Conservation (phyloP, 2,113 vertebrate genomes). For the Dicentrarchus labrax region DNA sequence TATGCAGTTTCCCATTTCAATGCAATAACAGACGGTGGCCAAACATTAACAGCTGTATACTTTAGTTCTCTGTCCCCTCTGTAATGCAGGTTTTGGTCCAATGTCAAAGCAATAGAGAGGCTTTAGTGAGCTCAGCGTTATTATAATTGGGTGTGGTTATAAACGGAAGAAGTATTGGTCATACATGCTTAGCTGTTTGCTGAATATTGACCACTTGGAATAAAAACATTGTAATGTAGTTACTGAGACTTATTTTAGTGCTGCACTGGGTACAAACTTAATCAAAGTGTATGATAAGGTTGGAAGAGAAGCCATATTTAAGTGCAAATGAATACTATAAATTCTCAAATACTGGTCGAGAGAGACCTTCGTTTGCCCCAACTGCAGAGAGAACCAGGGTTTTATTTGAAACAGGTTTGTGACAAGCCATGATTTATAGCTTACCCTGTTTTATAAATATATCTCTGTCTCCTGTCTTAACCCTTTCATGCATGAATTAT, state of each 20-base stretch:
- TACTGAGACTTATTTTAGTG: neutral
- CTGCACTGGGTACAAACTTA: neutral
- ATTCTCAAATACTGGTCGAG: neutral
- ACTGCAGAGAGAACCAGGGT: neutral
- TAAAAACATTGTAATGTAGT: neutral
- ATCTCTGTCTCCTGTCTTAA: neutral
- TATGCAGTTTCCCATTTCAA: constrained; percentile 10
- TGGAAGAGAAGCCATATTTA: neutral
- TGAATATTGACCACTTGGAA: neutral
- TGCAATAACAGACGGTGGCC: constrained; percentile 46
- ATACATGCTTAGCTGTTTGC: neutral
- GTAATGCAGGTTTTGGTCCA: constrained; percentile 30
- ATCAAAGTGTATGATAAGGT: neutral
- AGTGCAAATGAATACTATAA: neutral
- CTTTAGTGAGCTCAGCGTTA: neutral
- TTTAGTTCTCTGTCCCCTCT: neutral
- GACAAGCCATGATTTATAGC: neutral
- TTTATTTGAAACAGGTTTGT: neutral
- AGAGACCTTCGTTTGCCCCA: neutral
- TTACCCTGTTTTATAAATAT: neutral
- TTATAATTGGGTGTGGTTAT: neutral
- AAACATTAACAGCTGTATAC: constrained; percentile 67
- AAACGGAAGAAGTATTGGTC: neutral
- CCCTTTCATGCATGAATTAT: too few relatives aligned
- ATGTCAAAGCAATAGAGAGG: constrained; percentile 36